phyloP scores from a whole-genome alignment of 2,797 vertebrate genomes.

The Ceryle rudis region DNA sequence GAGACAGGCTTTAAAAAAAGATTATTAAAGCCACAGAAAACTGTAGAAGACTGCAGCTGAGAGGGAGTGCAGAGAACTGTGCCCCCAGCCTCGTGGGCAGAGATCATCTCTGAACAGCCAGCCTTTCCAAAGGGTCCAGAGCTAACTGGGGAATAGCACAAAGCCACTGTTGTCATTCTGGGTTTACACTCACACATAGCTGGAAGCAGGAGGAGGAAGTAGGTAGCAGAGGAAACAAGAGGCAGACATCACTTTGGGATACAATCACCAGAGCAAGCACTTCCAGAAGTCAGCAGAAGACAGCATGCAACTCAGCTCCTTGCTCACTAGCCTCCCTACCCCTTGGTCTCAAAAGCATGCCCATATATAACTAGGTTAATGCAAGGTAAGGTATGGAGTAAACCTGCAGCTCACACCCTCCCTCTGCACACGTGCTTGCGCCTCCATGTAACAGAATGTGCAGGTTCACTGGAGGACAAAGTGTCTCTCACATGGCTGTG shows the following conservation, averaged over 20 bases:
- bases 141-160: background rate
- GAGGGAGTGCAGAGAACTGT: background rate
- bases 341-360: too few species aligned
- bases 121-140: background rate
- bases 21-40: background rate
- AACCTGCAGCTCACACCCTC: background rate
- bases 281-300: background rate
- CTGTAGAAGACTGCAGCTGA: background rate
- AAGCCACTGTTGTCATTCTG: background rate
- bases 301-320: background rate
- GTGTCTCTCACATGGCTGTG: background rate
- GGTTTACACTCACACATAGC: background rate
- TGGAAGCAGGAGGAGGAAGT: background rate
- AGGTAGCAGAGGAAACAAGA: background rate
- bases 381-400: background rate
- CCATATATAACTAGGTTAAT: background rate
- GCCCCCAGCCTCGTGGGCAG: background rate
- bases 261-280: background rate
- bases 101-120: background rate
- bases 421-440: background rate
- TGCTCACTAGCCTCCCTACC: background rate
- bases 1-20: background rate
- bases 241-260: background rate
- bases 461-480: background rate
- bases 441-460: fast-evolving